These are phyloP conservation scores for Nymphalis io DNA, from an alignment of 1,140 invertebrate genomes.

Conservation along the genomic window DNA sequence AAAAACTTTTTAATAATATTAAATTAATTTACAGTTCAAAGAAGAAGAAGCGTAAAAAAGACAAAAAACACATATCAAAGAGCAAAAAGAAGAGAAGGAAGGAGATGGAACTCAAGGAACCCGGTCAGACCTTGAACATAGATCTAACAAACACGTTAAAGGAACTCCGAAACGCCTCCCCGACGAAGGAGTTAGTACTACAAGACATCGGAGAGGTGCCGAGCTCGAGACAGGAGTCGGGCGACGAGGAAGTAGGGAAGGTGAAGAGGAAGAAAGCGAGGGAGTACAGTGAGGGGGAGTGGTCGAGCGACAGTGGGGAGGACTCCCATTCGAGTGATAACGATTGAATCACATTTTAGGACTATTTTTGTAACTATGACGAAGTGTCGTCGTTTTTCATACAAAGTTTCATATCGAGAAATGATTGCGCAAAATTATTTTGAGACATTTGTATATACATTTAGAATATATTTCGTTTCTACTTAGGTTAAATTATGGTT, in stretches of 20 bases:
- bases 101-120: slow-evolving; percentile 38
- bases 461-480: too few species aligned
- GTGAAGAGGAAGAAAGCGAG: slow-evolving; percentile 52
- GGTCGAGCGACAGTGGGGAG: slow-evolving; percentile 67
- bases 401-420: too few species aligned
- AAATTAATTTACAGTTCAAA: slow-evolving; percentile 47
- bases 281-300: slow-evolving; percentile 73
- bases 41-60: slow-evolving; percentile 64
- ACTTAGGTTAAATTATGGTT: too few species aligned
- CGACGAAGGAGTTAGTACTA: slow-evolving; percentile 60
- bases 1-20: background rate
- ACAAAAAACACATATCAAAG: slow-evolving; percentile 58
- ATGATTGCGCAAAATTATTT: too few species aligned
- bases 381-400: too few species aligned
- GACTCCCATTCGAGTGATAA: slow-evolving; percentile 41
- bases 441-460: too few species aligned
- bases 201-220: slow-evolving; percentile 41
- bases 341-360: slow-evolving; percentile 3
- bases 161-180: slow-evolving; percentile 58
- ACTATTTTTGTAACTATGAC: background rate
- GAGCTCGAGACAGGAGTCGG: slow-evolving; percentile 32
- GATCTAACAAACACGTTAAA: slow-evolving; percentile 65
- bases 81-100: slow-evolving; percentile 53
- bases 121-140: slow-evolving; percentile 48
- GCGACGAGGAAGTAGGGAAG: slow-evolving; percentile 44